These are phyloP conservation scores for Brachionus plicatilis DNA, from an alignment of 1,140 invertebrate genomes.

Conservation along the genomic window DNA sequence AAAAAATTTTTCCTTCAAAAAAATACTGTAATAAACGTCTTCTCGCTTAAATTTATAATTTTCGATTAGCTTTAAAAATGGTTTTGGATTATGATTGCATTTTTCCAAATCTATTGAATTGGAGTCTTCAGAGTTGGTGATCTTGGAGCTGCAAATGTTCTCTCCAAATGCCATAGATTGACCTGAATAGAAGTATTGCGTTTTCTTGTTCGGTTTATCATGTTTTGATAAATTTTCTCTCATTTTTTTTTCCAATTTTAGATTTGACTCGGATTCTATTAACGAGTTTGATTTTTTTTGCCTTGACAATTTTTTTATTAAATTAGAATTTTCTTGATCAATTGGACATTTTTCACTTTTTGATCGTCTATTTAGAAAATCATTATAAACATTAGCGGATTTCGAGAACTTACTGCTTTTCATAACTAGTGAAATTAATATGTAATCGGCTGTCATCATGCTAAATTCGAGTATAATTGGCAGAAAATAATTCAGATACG, in stretches of 20 bases:
- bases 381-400: background rate
- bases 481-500: slow-evolving; percentile 10
- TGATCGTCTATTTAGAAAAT: background rate
- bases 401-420: background rate
- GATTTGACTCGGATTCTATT: background rate
- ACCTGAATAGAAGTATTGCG: background rate
- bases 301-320: background rate
- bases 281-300: background rate
- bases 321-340: background rate
- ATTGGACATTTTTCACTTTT: background rate
- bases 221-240: background rate
- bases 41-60: slow-evolving; percentile 1
- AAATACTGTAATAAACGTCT: background rate
- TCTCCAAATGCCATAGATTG: background rate
- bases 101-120: background rate
- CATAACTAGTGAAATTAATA: background rate
- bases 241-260: background rate
- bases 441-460: background rate
- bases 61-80: background rate
- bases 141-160: background rate
- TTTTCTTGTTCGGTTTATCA: background rate
- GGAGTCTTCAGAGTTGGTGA: background rate
- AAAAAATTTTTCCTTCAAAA: slow-evolving; percentile 26
- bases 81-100: background rate
- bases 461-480: background rate